Evolutionary conservation across 2,888 invertebrate species (phyloP).

Genomic region (Graphium colonna): DNA sequence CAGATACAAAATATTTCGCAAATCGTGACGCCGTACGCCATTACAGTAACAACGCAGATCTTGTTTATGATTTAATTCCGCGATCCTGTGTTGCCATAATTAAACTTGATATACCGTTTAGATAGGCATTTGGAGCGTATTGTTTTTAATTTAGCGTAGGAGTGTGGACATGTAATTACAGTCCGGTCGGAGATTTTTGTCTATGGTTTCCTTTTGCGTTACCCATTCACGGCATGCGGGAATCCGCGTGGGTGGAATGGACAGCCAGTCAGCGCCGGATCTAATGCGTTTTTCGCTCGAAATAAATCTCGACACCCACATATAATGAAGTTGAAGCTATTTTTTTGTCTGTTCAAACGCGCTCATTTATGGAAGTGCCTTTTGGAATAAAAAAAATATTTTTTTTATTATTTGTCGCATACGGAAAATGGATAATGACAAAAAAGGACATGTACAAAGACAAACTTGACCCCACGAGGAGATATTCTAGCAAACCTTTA

Average conservation of each 20-base stretch:
- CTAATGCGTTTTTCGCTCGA: slow-evolving; percentile 17
- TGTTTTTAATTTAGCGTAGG: slow-evolving; percentile 17
- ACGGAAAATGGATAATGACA: too few relatives aligned
- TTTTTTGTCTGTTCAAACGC: too few relatives aligned
- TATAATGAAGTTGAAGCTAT: too few relatives aligned
- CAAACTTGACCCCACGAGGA: too few relatives aligned
- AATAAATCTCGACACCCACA: slow-evolving; percentile 12
- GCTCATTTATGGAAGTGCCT: too few relatives aligned
- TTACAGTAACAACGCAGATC: not conserved
- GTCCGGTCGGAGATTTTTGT: slow-evolving; percentile 19
- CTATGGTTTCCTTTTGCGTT: slow-evolving; percentile 21
- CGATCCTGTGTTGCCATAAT: slow-evolving; percentile 8
- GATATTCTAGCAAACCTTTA: too few relatives aligned
- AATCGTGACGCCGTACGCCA: slow-evolving; percentile 4
- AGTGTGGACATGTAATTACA: slow-evolving; percentile 16
- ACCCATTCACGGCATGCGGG: slow-evolving; percentile 13
- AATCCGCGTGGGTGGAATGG: slow-evolving; percentile 18
- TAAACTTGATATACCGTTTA: slow-evolving; percentile 19
- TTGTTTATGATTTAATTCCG: slow-evolving; percentile 5
- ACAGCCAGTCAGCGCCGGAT: slow-evolving; percentile 17
- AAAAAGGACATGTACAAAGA: too few relatives aligned
- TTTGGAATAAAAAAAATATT: too few relatives aligned
- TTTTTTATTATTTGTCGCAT: too few relatives aligned
- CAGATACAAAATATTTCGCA: not conserved
- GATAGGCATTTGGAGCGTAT: slow-evolving; percentile 24